Conservation (phyloP, 2,113 vertebrate genomes). For the Uria lomvia region DNA sequence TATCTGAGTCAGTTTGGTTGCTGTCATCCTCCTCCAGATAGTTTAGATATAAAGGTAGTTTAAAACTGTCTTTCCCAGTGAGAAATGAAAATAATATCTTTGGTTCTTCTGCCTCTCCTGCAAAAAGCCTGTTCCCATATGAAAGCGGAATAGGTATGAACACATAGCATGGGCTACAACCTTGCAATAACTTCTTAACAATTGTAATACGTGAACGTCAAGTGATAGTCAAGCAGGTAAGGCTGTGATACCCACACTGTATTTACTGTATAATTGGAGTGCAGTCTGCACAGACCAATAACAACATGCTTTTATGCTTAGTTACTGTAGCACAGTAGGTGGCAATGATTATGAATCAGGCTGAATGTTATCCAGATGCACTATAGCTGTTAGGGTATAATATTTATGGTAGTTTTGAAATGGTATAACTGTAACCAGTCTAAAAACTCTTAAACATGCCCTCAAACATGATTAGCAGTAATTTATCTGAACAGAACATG, state of each 20-base stretch:
- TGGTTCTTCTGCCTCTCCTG: background rate
- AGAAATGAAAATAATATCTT: background rate
- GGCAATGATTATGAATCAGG: background rate
- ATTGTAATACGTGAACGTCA: background rate
- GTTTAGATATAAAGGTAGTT: background rate
- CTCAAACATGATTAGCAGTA: slow-evolving; percentile 11
- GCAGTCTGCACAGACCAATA: background rate
- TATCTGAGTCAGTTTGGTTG: background rate
- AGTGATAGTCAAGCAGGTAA: background rate
- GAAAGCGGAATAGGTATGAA: background rate
- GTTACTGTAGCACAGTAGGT: background rate
- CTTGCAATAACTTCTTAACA: background rate
- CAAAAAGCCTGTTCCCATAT: background rate
- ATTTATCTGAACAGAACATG: slow-evolving; percentile 50
- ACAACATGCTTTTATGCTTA: background rate
- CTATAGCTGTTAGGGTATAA: background rate
- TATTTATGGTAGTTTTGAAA: slow-evolving; percentile 44
- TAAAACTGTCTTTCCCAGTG: background rate
- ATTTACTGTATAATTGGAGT: background rate
- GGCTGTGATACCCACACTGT: background rate
- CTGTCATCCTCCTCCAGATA: background rate
- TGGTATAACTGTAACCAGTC: background rate
- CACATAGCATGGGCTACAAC: background rate
- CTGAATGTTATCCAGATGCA: background rate
- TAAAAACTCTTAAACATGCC: slow-evolving; percentile 14